phyloP scores from a whole-genome alignment of 2,888 invertebrate species.

The Fragum sueziense region DNA sequence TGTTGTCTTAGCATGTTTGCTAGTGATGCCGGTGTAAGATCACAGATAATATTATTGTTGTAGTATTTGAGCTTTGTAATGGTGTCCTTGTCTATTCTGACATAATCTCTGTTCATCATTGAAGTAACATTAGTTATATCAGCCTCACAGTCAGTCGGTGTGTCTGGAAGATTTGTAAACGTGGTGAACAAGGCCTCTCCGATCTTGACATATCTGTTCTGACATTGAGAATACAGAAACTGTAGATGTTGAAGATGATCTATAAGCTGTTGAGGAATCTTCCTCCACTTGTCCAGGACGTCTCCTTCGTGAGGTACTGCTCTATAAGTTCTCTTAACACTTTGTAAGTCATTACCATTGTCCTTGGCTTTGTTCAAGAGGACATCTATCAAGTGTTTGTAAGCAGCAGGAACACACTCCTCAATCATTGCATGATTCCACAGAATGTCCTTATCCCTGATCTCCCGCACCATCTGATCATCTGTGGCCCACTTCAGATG shows the following conservation, averaged over 20 bases:
- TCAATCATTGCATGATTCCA: slow-evolving; percentile 77
- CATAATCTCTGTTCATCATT: not conserved
- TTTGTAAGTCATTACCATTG: slow-evolving; percentile 27
- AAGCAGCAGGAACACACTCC: slow-evolving; percentile 73
- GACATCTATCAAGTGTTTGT: slow-evolving; percentile 36
- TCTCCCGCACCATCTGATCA: slow-evolving; percentile 50
- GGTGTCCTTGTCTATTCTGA: not conserved
- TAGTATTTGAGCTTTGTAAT: not conserved
- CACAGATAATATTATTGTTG: not conserved
- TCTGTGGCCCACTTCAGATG: slow-evolving; percentile 78
- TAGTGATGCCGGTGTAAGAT: not conserved
- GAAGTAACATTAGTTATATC: not conserved
- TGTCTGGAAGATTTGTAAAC: not conserved
- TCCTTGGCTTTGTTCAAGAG: slow-evolving; percentile 34
- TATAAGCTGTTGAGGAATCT: not conserved
- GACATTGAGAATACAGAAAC: not conserved
- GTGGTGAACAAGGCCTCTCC: slow-evolving; percentile 3
- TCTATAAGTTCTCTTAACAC: slow-evolving; percentile 32
- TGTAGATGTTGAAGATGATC: not conserved
- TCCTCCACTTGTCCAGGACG: slow-evolving; percentile 46
- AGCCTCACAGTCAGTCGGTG: not conserved
- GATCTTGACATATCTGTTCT: not conserved
- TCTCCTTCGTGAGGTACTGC: slow-evolving; percentile 41
- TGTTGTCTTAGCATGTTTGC: slow-evolving; percentile 15
- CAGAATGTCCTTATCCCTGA: slow-evolving; percentile 67